These are phyloP conservation scores for Pardosa pseudoannulata DNA, from an alignment of 2,888 invertebrate genomes.

Conservation along the genomic window DNA sequence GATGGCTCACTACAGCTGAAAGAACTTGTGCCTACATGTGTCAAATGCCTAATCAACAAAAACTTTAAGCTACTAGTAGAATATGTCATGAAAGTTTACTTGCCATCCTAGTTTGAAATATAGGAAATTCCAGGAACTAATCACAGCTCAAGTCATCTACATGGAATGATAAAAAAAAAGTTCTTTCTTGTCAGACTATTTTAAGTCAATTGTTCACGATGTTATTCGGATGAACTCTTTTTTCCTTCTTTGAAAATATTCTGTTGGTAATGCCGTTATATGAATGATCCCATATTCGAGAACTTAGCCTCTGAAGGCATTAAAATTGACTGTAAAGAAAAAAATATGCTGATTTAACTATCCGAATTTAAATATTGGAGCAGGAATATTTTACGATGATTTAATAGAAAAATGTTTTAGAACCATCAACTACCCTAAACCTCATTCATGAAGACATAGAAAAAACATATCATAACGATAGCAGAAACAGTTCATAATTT, in stretches of 20 bases:
- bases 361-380: too few relatives aligned
- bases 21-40: slow-evolving; percentile 3
- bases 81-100: slow-evolving; percentile 9
- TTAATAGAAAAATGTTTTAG: too few relatives aligned
- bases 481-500: too few relatives aligned
- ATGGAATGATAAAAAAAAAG: slow-evolving; percentile 27
- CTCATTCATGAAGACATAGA: too few relatives aligned
- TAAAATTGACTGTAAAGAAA: too few relatives aligned
- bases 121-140: neutral
- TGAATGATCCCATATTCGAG: neutral
- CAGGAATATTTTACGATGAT: too few relatives aligned
- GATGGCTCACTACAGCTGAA: slow-evolving; percentile 20
- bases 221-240: neutral
- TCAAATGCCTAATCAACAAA: neutral
- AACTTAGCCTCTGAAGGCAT: too few relatives aligned
- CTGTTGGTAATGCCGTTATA: neutral
- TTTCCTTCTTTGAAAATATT: neutral
- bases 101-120: slow-evolving; percentile 2
- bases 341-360: too few relatives aligned
- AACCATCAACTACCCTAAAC: too few relatives aligned
- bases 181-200: slow-evolving; percentile 19
- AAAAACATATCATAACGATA: too few relatives aligned
- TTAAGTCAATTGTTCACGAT: slow-evolving; percentile 27
- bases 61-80: slow-evolving; percentile 1
- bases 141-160: neutral